Conservation (phyloP, 2,797 vertebrate genomes). For the Eremophila alpestris region DNA sequence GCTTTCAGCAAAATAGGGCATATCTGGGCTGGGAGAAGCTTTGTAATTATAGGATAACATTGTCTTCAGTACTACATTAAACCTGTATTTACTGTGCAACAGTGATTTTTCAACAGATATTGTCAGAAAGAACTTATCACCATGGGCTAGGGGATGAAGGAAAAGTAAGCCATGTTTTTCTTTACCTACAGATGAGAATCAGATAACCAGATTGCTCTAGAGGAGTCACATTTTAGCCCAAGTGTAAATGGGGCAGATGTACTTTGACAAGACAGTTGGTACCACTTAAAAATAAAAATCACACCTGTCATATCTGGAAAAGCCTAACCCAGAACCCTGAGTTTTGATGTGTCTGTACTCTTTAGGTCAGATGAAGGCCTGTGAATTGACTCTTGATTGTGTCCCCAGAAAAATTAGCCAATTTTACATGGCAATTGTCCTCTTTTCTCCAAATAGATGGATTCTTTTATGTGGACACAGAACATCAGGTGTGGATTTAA, state of each 20-base stretch:
- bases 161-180: not conserved
- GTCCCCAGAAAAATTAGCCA: not conserved
- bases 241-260: not conserved
- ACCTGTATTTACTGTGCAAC: not conserved
- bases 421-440: not conserved
- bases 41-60: not conserved
- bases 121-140: not conserved
- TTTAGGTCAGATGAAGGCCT: not conserved
- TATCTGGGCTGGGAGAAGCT: not conserved
- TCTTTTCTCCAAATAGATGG: not conserved
- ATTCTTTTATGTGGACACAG: not conserved
- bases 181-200: not conserved
- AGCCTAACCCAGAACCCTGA: not conserved
- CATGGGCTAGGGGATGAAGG: not conserved
- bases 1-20: not conserved
- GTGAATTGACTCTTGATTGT: not conserved
- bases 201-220: not conserved
- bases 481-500: not conserved
- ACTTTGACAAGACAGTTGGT: not conserved
- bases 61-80: not conserved
- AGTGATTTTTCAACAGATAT: not conserved
- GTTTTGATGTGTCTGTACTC: not conserved
- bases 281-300: conserved; percentile 34
- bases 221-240: not conserved
- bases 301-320: not conserved